Conservation (phyloP, 2,113 vertebrate species). For the Pollimyrus isidori region DNA sequence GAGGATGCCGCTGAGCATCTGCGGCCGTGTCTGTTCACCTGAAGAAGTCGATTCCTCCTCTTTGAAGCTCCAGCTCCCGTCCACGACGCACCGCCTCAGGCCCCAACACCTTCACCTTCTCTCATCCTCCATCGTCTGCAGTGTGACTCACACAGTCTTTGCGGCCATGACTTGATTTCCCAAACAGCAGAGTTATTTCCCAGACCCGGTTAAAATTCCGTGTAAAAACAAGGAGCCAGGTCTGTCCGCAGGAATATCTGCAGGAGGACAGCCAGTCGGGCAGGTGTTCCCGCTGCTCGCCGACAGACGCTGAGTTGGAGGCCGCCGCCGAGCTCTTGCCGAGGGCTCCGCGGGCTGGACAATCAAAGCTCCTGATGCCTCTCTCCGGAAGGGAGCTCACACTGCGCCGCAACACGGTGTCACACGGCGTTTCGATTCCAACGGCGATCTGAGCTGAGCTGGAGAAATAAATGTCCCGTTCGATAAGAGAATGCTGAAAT, state of each 20-base stretch:
- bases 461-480: not conserved
- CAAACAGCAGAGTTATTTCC: conserved; percentile 46
- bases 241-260: not conserved
- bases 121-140: conserved; percentile 40
- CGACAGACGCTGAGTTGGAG: not conserved
- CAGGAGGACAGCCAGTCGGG: not conserved
- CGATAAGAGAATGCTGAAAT: not conserved
- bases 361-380: not conserved
- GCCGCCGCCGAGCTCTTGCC: not conserved
- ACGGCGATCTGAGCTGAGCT: not conserved
- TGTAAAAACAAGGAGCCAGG: not conserved
- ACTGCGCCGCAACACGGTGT: no score
- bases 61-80: not conserved
- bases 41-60: not conserved
- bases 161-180: conserved; percentile 47
- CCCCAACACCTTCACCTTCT: not conserved
- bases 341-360: not conserved
- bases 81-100: not conserved
- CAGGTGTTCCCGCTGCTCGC: conserved; percentile 3
- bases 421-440: not conserved
- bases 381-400: not conserved
- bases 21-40: not conserved
- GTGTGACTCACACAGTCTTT: conserved; percentile 53
- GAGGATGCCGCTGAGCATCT: not conserved
- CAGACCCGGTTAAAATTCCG: conserved; percentile 21